These are phyloP conservation scores for Orientallactaga sibirica DNA, from an alignment of 2,797 vertebrate species.

Conservation along the genomic window DNA sequence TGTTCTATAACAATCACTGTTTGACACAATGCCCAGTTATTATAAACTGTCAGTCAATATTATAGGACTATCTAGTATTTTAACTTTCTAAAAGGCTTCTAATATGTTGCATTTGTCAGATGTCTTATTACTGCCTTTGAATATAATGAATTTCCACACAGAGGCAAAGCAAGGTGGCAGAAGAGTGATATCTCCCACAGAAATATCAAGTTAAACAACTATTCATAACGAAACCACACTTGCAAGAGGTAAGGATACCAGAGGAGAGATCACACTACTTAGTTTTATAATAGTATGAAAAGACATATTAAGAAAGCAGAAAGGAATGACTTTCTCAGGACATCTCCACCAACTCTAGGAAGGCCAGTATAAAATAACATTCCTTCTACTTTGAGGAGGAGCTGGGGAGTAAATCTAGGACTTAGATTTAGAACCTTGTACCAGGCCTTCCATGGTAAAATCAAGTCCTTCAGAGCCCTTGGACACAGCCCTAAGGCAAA, in stretches of 20 bases:
- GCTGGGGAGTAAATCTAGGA: neutral
- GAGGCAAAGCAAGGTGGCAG: neutral
- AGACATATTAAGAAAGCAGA: neutral
- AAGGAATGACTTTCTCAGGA: neutral
- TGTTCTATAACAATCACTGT: neutral
- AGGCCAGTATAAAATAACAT: neutral
- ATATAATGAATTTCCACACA: slow-evolving; percentile 49
- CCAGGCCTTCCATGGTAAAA: neutral
- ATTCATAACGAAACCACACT: neutral
- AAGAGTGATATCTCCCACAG: neutral
- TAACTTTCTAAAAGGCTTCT: neutral
- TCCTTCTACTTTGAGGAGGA: neutral
- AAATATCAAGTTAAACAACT: neutral
- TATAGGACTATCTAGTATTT: neutral
- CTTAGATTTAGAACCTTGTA: neutral
- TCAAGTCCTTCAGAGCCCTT: neutral
- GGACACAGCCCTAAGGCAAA: neutral
- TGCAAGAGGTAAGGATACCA: neutral
- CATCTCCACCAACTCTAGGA: neutral
- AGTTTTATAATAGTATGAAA: neutral
- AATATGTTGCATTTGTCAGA: neutral
- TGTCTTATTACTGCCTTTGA: slow-evolving; percentile 46
- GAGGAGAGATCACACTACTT: neutral
- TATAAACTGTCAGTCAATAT: slow-evolving; percentile 38
- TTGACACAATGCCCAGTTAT: neutral